Evolutionary conservation across 2,888 invertebrate species (phyloP).

Genomic region (Autographa gamma): DNA sequence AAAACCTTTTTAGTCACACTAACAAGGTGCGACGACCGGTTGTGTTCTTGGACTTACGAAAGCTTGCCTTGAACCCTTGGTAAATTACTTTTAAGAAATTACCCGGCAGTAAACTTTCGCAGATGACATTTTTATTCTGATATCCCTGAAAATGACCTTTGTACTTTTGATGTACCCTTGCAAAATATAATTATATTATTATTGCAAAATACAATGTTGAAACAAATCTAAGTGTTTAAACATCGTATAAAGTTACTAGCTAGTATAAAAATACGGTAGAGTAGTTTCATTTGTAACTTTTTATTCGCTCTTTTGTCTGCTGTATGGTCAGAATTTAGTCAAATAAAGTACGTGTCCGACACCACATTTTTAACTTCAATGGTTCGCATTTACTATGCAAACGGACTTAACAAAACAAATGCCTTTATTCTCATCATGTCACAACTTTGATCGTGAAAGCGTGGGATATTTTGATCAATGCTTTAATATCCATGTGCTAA

Average conservation of each 20-base stretch:
- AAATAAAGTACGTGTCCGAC: no score
- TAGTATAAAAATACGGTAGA: no score
- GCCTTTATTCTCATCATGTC: not conserved
- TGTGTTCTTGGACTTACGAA: slow-evolving; percentile 23
- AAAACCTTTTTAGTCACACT: slow-evolving; percentile 3
- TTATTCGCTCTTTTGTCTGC: no score
- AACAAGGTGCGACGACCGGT: slow-evolving; percentile 37
- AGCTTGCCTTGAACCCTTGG: slow-evolving; percentile 28
- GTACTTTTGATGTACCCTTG: not conserved
- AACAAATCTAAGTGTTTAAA: no score
- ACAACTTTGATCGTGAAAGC: not conserved
- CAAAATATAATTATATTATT: no score
- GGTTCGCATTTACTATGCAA: no score
- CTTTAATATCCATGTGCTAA: slow-evolving; percentile 1
- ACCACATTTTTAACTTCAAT: no score
- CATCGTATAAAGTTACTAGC: no score
- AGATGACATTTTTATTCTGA: not conserved
- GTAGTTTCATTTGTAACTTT: no score
- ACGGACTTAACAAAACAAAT: no score
- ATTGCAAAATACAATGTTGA: no score
- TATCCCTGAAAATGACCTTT: not conserved
- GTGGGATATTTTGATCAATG: not conserved
- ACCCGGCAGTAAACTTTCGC: not conserved
- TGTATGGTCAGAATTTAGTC: no score
- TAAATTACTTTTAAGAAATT: not conserved